Conservation (phyloP, 2,888 invertebrate genomes). For the Chironomus riparius region DNA sequence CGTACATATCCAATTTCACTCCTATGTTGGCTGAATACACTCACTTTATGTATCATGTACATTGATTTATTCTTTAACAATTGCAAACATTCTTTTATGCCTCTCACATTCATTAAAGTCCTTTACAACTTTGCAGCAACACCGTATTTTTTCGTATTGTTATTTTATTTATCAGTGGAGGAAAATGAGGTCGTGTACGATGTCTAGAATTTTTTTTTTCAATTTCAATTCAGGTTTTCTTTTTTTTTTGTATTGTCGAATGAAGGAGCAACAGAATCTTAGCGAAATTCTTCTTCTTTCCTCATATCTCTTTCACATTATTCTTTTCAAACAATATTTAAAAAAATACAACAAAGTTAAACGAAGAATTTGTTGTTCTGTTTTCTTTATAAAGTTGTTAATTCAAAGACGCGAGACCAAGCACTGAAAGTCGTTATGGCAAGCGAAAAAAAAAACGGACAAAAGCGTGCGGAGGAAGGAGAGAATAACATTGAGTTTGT, state of each 20-base stretch:
- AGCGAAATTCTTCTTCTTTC: not conserved
- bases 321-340: not conserved
- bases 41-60: not conserved
- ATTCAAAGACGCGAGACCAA: conserved; percentile 2
- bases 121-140: not conserved
- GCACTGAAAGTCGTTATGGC: conserved; percentile 11
- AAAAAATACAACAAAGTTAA: not conserved
- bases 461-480: not conserved
- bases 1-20: not conserved
- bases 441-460: not conserved
- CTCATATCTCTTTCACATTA: not conserved
- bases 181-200: not conserved
- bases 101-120: not conserved
- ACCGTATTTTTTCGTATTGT: not conserved
- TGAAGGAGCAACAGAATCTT: conserved; percentile 1
- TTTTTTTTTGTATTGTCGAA: not conserved
- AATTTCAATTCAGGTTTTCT: conserved; percentile 2
- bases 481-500: not conserved
- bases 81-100: not conserved
- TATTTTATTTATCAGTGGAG: no score
- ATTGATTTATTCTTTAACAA: not conserved
- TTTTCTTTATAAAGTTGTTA: conserved; percentile 2
- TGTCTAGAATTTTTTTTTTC: not conserved
- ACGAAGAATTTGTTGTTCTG: not conserved
- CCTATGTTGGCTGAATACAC: not conserved